Conservation (phyloP, 2,797 vertebrate genomes). For the Natrix natrix region DNA sequence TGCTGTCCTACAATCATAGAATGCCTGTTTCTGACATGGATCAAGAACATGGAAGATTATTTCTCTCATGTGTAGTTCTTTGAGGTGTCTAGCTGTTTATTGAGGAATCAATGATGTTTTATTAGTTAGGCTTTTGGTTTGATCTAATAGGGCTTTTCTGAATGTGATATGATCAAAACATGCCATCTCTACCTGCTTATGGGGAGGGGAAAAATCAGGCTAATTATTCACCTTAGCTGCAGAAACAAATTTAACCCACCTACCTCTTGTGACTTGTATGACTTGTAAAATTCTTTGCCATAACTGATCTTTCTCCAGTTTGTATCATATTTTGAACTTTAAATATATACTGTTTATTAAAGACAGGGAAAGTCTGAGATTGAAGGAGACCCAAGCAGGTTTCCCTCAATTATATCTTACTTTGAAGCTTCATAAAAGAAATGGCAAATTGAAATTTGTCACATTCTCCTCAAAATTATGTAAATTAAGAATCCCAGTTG, state of each 20-base stretch:
- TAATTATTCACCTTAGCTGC: not conserved
- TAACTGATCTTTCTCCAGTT: slow-evolving; percentile 6
- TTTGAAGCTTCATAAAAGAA: slow-evolving; percentile 42
- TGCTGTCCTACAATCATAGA: not conserved
- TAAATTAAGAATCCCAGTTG: slow-evolving; percentile 53
- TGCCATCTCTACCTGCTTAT: not conserved
- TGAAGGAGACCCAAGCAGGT: slow-evolving; percentile 53
- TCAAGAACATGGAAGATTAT: not conserved
- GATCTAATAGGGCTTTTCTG: not conserved
- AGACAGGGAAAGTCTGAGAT: slow-evolving; percentile 32
- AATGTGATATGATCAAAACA: not conserved
- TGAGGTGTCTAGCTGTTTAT: not conserved
- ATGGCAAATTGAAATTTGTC: slow-evolving; percentile 57
- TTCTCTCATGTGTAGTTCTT: not conserved
- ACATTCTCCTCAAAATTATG: slow-evolving; percentile 50
- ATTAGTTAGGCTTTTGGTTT: not conserved
- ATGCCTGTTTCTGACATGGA: not conserved
- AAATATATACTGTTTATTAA: slow-evolving; percentile 29
- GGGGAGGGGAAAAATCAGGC: not conserved
- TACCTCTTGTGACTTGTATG: not conserved
- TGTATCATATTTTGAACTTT: slow-evolving; percentile 37
- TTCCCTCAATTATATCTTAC: slow-evolving; percentile 44
- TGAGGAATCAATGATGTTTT: not conserved
- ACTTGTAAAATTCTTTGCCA: not conserved
- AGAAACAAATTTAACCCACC: not conserved